phyloP scores from a whole-genome alignment of 2,888 invertebrate genomes.

The Spatulosminthurus flaviceps region DNA sequence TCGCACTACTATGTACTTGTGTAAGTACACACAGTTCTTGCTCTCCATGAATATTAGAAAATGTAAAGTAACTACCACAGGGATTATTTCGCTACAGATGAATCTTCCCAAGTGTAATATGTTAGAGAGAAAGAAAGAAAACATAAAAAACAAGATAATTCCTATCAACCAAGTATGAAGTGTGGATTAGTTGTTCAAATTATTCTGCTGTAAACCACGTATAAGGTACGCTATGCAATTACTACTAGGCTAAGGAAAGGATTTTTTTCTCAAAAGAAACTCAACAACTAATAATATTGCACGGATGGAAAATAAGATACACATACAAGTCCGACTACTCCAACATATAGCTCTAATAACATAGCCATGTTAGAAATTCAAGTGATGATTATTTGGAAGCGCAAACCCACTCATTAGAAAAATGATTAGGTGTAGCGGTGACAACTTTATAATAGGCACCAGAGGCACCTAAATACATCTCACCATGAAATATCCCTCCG shows the following conservation, averaged over 20 bases:
- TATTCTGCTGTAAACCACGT: background rate
- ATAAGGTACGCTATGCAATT: background rate
- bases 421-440: conserved; percentile 60
- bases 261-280: too few species aligned
- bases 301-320: background rate
- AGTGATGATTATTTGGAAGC: conserved; percentile 58
- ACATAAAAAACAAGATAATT: background rate
- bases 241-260: background rate
- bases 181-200: conserved; percentile 11
- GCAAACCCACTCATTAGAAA: conserved; percentile 58
- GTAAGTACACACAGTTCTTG: too few species aligned
- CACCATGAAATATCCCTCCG: conserved; percentile 33
- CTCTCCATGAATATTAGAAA: background rate
- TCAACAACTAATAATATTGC: background rate
- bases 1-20: too few species aligned
- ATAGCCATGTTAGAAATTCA: conserved; percentile 31
- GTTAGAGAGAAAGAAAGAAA: background rate
- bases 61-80: conserved; percentile 3
- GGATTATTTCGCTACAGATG: background rate
- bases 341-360: too few species aligned
- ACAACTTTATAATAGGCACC: conserved; percentile 60
- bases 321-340: too few species aligned
- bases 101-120: background rate
- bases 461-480: conserved; percentile 51
- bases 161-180: background rate